A percentile compares a stretch with the other conserved stretches of the same genome.
phyloP scores from a whole-genome alignment of 2,797 vertebrate species.

The Champsocephalus esox region DNA sequence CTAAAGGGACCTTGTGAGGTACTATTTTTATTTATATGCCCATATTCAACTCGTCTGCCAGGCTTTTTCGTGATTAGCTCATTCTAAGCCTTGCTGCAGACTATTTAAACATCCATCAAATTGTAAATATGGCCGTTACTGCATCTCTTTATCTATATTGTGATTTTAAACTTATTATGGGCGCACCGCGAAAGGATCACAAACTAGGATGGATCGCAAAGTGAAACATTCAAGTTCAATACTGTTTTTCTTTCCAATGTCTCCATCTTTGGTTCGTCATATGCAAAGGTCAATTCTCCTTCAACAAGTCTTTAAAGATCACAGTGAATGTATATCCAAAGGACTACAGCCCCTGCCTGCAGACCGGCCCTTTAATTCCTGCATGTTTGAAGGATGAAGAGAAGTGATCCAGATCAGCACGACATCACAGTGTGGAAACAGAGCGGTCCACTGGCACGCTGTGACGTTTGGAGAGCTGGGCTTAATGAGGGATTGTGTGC shows the following conservation, averaged over 20 bases:
- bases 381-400: slow-evolving; percentile 25
- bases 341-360: neutral
- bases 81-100: neutral
- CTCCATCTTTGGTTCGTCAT: neutral
- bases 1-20: too few species aligned
- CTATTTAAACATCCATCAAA: neutral
- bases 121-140: neutral
- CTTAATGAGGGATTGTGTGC: slow-evolving; percentile 31
- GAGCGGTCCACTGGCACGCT: neutral
- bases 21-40: too few species aligned
- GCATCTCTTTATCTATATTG: neutral
- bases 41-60: too few species aligned
- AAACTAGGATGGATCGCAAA: neutral
- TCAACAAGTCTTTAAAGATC: slow-evolving; percentile 2
- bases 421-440: neutral
- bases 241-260: neutral
- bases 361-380: slow-evolving; percentile 18
- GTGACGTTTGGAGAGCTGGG: slow-evolving; percentile 10
- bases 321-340: slow-evolving; percentile 22
- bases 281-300: neutral
- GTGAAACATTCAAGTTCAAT: neutral
- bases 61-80: too few species aligned
- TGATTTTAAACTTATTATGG: neutral
- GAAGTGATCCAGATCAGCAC: slow-evolving; percentile 34
- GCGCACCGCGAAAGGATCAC: neutral